Evolutionary conservation across 37 sponge, comb jelly and placozoan genomes (phyloP).

Genomic region (Hormiphora californensis): DNA sequence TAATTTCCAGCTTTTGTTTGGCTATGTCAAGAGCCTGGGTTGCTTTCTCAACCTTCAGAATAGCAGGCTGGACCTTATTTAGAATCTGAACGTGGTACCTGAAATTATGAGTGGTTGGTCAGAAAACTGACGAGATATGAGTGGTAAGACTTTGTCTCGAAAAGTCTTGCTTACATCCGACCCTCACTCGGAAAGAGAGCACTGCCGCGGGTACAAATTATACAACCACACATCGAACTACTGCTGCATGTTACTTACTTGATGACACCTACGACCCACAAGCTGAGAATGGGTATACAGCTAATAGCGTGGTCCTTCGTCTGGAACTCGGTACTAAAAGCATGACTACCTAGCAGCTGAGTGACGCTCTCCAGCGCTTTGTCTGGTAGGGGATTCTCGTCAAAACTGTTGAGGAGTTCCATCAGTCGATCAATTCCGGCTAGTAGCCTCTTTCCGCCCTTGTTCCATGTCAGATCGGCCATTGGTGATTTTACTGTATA

Average conservation of each 20-base stretch:
- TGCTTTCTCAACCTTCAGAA: constrained; percentile 38
- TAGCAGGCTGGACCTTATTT: constrained; percentile 51
- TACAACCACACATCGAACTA: no score
- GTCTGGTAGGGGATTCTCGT: constrained; percentile 45
- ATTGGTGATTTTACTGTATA: constrained; percentile 67
- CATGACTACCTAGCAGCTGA: constrained; percentile 50
- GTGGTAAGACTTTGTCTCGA: no score
- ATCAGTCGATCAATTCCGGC: constrained; percentile 75
- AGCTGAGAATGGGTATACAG: constrained; percentile 31
- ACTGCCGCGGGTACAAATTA: no score
- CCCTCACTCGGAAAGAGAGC: no score
- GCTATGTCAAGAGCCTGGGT: constrained; percentile 40
- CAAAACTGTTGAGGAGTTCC: constrained; percentile 14
- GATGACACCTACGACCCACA: constrained; percentile 37
- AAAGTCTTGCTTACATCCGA: no score
- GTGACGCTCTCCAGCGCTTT: constrained; percentile 52
- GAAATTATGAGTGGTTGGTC: no score
- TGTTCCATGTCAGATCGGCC: constrained; percentile 86
- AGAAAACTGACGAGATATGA: no score
- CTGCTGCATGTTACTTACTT: constrained; percentile 47
- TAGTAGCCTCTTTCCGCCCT: constrained; percentile 88
- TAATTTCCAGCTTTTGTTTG: not conserved
- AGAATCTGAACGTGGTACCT: constrained; percentile 39
- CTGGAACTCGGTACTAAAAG: constrained; percentile 31
- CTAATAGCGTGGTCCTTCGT: constrained; percentile 32